Conservation (phyloP, 2,888 invertebrate species). For the Cheilosia vernalis region DNA sequence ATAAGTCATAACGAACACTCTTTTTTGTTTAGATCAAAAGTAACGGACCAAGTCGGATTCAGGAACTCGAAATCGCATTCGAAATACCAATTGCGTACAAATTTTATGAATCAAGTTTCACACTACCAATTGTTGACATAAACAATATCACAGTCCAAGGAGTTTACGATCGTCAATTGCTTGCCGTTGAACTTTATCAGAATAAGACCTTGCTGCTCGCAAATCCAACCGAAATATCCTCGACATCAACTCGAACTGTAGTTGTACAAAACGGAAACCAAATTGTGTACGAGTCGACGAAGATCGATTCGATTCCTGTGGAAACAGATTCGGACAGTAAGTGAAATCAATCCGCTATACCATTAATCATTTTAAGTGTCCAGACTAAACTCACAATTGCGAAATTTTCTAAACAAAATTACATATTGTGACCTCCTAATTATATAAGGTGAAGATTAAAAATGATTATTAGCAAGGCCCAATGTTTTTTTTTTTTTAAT, state of each 20-base stretch:
- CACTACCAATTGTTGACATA: constrained; percentile 81
- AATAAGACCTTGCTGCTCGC: constrained; percentile 80
- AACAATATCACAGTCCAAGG: constrained; percentile 81
- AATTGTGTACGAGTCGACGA: constrained; percentile 31
- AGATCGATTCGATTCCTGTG: constrained; percentile 28
- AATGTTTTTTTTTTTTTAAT: neutral
- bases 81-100: constrained; percentile 81
- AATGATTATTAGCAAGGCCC: too few species aligned
- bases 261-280: constrained; percentile 74
- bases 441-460: too few species aligned
- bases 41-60: constrained; percentile 82
- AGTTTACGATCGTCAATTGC: constrained; percentile 80
- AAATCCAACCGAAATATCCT: constrained; percentile 79
- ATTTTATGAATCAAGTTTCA: constrained; percentile 78
- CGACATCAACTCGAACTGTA: constrained; percentile 69
- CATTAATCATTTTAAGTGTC: too few species aligned
- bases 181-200: constrained; percentile 80
- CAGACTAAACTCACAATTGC: too few species aligned
- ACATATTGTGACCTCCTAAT: too few species aligned
- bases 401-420: too few species aligned
- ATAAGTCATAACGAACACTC: too few species aligned
- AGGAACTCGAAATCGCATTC: constrained; percentile 80
- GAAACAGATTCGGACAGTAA: constrained; percentile 59
- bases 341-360: too few species aligned
- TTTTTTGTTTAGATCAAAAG: constrained; percentile 79